Evolutionary conservation across 2,888 invertebrate genomes (phyloP).

Genomic region (Temnothorax rugatulus): DNA sequence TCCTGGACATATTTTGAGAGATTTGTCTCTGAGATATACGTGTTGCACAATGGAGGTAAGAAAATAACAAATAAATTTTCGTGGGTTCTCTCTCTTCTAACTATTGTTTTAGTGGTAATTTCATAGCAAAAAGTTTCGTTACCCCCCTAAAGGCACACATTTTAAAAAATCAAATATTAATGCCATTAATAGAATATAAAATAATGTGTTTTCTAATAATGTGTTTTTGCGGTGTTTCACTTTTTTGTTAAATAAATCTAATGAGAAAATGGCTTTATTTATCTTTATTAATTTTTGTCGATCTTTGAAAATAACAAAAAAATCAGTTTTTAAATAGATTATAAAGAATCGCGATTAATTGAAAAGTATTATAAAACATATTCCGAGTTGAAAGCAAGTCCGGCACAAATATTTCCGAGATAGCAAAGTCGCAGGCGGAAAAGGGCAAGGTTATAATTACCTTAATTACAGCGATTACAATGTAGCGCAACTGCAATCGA

Average conservation of each 20-base stretch:
- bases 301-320: neutral
- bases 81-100: neutral
- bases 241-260: neutral
- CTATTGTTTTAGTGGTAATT: slow-evolving; percentile 17
- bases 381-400: slow-evolving; percentile 9
- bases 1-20: neutral
- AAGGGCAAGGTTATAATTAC: slow-evolving; percentile 65
- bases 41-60: slow-evolving; percentile 75
- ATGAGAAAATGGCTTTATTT: neutral
- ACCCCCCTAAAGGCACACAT: neutral
- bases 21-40: slow-evolving; percentile 23
- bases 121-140: slow-evolving; percentile 39
- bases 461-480: slow-evolving; percentile 67
- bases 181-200: neutral
- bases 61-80: neutral
- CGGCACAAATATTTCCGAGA: slow-evolving; percentile 41
- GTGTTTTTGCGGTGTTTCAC: neutral
- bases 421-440: slow-evolving; percentile 45
- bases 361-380: neutral
- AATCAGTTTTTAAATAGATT: neutral
- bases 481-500: slow-evolving; percentile 46
- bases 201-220: neutral
- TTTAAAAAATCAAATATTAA: neutral
- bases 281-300: neutral
- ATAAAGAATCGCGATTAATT: neutral